A percentile compares a stretch with the other conserved stretches of the same genome.
These are phyloP conservation scores for Squalus acanthias DNA, from an alignment of 2,797 vertebrate species.

Conservation along the genomic window DNA sequence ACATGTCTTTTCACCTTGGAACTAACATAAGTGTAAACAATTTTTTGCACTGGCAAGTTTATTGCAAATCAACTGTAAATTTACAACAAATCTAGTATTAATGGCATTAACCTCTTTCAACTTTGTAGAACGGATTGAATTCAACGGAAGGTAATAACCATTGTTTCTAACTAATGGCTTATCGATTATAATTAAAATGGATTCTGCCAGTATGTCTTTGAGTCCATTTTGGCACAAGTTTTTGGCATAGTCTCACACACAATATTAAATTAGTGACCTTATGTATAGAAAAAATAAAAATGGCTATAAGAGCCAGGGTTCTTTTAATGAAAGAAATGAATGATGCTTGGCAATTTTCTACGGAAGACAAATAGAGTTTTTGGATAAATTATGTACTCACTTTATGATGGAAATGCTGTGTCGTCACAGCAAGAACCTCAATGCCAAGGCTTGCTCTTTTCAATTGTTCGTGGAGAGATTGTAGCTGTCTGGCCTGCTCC, in stretches of 20 bases:
- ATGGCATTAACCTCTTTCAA: neutral
- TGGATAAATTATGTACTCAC: slow-evolving; percentile 54
- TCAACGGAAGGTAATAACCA: neutral
- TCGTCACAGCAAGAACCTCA: slow-evolving; percentile 77
- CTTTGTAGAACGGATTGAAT: neutral
- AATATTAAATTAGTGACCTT: neutral
- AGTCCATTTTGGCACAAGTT: neutral
- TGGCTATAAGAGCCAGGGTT: neutral
- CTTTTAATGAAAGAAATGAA: neutral
- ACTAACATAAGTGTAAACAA: neutral
- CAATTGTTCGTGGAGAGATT: slow-evolving; percentile 64
- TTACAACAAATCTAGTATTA: slow-evolving; percentile 10
- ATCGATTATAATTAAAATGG: neutral
- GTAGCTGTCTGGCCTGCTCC: slow-evolving; percentile 70
- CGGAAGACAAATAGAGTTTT: neutral
- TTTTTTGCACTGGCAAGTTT: neutral
- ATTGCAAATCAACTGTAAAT: slow-evolving; percentile 28
- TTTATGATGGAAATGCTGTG: slow-evolving; percentile 82
- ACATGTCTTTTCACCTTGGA: neutral
- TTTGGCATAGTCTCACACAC: neutral
- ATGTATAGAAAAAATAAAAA: neutral
- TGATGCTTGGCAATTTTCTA: neutral
- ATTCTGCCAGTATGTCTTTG: neutral
- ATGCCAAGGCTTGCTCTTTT: slow-evolving; percentile 68
- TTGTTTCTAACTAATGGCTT: neutral